Evolutionary conservation across 2,797 vertebrate genomes (phyloP).

Genomic region (Xiphophorus birchmanni): DNA sequence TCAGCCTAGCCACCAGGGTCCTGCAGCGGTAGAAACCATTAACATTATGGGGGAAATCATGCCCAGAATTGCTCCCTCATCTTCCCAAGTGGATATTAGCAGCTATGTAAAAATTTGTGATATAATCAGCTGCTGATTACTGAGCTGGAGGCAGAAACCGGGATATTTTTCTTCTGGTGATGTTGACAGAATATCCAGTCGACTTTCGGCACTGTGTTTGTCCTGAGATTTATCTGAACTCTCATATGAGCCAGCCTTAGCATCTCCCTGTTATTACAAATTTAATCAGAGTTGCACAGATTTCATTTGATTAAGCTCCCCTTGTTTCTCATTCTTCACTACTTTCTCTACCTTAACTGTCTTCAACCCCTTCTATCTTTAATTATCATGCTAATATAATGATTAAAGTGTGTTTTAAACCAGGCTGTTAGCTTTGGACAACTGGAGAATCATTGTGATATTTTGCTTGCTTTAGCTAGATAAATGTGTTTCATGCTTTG

Average conservation of each 20-base stretch:
- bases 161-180: neutral
- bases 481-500: neutral
- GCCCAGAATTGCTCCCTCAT: neutral
- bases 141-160: neutral
- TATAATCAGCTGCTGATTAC: neutral
- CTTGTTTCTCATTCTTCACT: neutral
- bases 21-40: neutral
- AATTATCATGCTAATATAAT: neutral
- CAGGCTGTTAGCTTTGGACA: neutral
- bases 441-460: neutral
- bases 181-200: neutral
- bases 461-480: neutral
- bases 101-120: neutral
- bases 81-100: constrained; percentile 1
- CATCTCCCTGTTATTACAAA: neutral
- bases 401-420: neutral
- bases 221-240: neutral
- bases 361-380: neutral
- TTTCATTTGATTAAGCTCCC: neutral
- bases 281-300: neutral
- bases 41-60: neutral
- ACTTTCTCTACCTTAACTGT: neutral
- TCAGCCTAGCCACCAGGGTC: neutral
- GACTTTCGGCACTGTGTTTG: neutral
- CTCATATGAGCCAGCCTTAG: neutral